Percentiles rank a stretch among this genome's conserved stretches.
phyloP scores from a whole-genome alignment of 2,888 invertebrate genomes.

The Drosophila pegasa region DNA sequence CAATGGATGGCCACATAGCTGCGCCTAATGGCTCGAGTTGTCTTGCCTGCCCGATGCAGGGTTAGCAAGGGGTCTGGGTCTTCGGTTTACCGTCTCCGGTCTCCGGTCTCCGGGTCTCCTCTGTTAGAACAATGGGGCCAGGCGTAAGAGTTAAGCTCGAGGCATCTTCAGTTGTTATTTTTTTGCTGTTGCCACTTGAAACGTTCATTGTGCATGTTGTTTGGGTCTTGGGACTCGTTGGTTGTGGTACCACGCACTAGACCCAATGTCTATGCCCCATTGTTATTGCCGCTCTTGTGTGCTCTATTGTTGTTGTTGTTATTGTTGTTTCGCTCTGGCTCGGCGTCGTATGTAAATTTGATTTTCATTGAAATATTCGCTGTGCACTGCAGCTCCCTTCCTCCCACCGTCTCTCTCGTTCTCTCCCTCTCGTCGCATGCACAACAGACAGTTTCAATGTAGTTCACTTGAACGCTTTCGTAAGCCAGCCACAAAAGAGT shows the following conservation, averaged over 20 bases:
- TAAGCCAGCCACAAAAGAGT: constrained; percentile 61
- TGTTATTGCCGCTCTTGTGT: constrained; percentile 61
- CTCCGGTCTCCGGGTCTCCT: constrained; percentile 33
- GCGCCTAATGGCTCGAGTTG: constrained; percentile 45
- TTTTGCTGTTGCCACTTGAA: constrained; percentile 49
- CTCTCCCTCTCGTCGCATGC: background rate
- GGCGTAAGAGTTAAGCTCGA: constrained; percentile 45
- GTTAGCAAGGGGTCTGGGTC: constrained; percentile 12
- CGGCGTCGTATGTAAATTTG: constrained; percentile 67
- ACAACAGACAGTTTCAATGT: constrained; percentile 41
- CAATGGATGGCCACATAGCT: constrained; percentile 46
- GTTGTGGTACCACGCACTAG: constrained; percentile 66
- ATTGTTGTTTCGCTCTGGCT: constrained; percentile 25
- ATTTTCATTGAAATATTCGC: constrained; percentile 59
- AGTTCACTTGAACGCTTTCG: constrained; percentile 71
- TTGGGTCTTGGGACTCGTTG: constrained; percentile 31
- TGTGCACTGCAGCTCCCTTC: constrained; percentile 18
- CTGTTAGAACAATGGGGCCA: constrained; percentile 58
- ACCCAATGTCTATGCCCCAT: constrained; percentile 61
- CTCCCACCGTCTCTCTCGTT: background rate
- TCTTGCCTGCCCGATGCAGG: constrained; percentile 23
- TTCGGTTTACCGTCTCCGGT: constrained; percentile 2
- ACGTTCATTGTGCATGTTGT: constrained; percentile 69
- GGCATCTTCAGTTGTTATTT: constrained; percentile 53
- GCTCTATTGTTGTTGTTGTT: constrained; percentile 35